Conservation (phyloP, 2,113 vertebrate species). For the Hystrix cristata region DNA sequence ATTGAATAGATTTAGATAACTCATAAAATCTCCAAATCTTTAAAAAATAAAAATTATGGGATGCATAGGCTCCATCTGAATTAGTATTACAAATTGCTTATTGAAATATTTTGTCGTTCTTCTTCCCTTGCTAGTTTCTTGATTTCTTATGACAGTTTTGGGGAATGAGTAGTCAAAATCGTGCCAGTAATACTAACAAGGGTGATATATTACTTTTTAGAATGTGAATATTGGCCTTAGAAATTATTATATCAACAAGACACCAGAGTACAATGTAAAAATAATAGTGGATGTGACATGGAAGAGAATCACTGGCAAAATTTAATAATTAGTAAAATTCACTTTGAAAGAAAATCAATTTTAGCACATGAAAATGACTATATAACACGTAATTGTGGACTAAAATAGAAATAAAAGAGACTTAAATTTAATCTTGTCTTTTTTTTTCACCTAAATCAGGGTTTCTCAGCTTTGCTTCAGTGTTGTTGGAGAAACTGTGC, state of each 20-base stretch:
- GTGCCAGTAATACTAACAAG: neutral
- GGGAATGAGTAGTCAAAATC: neutral
- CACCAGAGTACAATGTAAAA: neutral
- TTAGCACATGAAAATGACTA: neutral
- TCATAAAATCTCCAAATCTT: neutral
- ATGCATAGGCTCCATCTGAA: neutral
- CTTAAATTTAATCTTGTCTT: neutral
- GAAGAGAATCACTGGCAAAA: neutral
- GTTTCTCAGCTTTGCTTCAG: neutral
- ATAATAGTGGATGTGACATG: neutral
- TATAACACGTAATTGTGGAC: neutral
- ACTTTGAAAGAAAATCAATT: neutral
- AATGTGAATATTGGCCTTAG: slow-evolving; percentile 26
- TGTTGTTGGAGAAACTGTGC: neutral
- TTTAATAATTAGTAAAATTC: neutral
- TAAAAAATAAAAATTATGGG: neutral
- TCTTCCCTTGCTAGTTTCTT: neutral
- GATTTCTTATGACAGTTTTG: neutral
- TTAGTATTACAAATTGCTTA: neutral
- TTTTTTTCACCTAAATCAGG: neutral
- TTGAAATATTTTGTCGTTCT: neutral
- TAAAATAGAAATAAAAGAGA: neutral
- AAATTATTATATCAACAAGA: neutral
- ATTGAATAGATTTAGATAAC: neutral
- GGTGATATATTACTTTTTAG: neutral